Percentiles rank a stretch among this genome's conserved stretches.
phyloP scores from a whole-genome alignment of 1,140 invertebrate species.

The Olivierus martensii region DNA sequence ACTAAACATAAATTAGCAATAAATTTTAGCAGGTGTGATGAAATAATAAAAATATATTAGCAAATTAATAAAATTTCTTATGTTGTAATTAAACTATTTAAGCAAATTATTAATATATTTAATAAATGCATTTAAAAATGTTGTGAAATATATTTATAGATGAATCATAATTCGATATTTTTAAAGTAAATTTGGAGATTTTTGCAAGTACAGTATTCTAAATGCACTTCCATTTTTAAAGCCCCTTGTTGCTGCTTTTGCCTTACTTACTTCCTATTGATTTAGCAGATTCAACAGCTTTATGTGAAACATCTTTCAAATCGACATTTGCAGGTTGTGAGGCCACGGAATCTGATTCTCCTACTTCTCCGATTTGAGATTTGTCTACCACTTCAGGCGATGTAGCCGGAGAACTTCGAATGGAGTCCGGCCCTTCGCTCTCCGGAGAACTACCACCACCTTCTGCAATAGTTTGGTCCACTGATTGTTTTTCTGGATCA shows the following conservation, averaged over 20 bases:
- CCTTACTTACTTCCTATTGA: conserved; percentile 50
- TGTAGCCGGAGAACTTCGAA: conserved; percentile 3
- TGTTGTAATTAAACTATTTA: too few relatives aligned
- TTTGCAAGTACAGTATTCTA: too few relatives aligned
- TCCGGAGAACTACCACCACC: conserved; percentile 9
- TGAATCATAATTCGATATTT: too few relatives aligned
- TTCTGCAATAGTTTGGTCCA: conserved; percentile 5
- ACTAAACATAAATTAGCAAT: too few relatives aligned
- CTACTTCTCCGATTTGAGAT: conserved; percentile 3
- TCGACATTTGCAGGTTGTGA: conserved; percentile 15
- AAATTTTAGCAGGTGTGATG: too few relatives aligned
- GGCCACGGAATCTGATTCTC: conserved; percentile 1
- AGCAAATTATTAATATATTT: too few relatives aligned
- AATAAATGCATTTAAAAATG: too few relatives aligned
- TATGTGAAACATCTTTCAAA: conserved; percentile 56
- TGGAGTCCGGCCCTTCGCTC: conserved; percentile 8
- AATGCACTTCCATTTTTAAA: background rate
- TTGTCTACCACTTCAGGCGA: conserved; percentile 2
- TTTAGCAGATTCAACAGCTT: conserved; percentile 80
- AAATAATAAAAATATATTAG: too few relatives aligned
- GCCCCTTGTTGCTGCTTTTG: background rate
- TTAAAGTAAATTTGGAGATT: too few relatives aligned
- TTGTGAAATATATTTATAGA: too few relatives aligned
- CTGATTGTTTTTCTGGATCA: conserved; percentile 7
- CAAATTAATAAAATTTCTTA: too few relatives aligned